Conservation (phyloP, 2,797 vertebrate genomes). For the Parauchenoglanis ngamensis region DNA sequence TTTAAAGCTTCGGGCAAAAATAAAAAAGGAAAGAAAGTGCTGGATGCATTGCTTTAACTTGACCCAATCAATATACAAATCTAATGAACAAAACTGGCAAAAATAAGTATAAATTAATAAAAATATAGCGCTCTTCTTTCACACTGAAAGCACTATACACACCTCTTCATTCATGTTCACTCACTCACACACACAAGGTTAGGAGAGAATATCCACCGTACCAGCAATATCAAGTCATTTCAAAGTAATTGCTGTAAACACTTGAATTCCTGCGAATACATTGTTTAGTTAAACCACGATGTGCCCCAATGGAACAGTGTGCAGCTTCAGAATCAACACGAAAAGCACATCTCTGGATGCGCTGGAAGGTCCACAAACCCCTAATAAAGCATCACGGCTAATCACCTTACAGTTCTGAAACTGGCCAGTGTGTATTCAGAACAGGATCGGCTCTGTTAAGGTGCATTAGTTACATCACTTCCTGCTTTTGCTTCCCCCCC, state of each 20-base stretch:
- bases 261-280: neutral
- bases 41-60: conserved; percentile 35
- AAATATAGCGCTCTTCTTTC: conserved; percentile 42
- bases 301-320: conserved; percentile 22
- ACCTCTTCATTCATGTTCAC: neutral
- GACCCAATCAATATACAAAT: conserved; percentile 19
- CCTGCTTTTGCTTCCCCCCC: conserved; percentile 16
- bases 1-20: neutral
- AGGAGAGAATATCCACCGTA: conserved; percentile 12
- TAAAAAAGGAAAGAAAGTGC: conserved; percentile 56
- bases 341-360: neutral
- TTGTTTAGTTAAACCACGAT: conserved; percentile 2
- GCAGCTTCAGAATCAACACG: conserved; percentile 10
- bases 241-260: neutral
- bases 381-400: conserved; percentile 13
- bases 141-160: conserved; percentile 22
- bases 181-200: conserved; percentile 15
- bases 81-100: conserved; percentile 23
- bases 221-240: conserved; percentile 22
- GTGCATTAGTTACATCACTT: conserved; percentile 55
- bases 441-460: neutral
- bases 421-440: neutral
- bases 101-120: conserved; percentile 39
- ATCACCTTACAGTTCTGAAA: neutral
- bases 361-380: conserved; percentile 27